Evolutionary conservation across 2,888 invertebrate species (phyloP), one percentile per base, ranked within the genome.

Genomic region (Caenorhabditis sulstoni): DNA sequence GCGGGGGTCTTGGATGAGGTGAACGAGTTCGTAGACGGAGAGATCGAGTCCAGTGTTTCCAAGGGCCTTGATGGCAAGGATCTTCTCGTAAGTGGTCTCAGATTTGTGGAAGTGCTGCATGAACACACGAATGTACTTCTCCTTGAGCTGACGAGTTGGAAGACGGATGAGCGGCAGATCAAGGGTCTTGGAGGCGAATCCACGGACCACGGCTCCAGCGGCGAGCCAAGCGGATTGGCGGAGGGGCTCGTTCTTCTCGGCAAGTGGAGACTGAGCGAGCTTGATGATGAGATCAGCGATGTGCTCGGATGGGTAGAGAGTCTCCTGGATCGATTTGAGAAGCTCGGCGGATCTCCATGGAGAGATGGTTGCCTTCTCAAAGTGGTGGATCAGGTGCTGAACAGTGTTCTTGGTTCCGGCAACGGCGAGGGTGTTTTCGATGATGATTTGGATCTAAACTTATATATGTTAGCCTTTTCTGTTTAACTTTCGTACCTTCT

Each of bases 11-110:
- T 66, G 29, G 79, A 88, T 85, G 81, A 89, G 84, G 58, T 86
- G 83, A 70, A 86, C 87, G 55, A 89, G 81, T 23, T 82, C 79
- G 62, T 73, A 37, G 41, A 88, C 74, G 61, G 81, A 68, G n/a
- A 81, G 55, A 50, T 86, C 85, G 55, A 89, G 58, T 71, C 84
- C 89, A 45, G 89, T 86, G 84, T 90, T 90, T 75, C 83, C 85
- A 45, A 89, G 58, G 29, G 87, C 75, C 79, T 89, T 88, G 66
- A 90, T 70, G 58, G 84, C 83, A 47, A 89, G 79, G 44, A 89
- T 64, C 79, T 87, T 86, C 73, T 88, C 85, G 81, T 84, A 85
- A 45, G 68, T 62, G 66, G 73, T 75, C 12, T 76, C 74, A 20
- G 83, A 75, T 20, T 68, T 37, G 20, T 77, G 64, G 77, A 75